Evolutionary conservation across 2,113 vertebrate species (phyloP).

Genomic region (Pangasianodon hypophthalmus): DNA sequence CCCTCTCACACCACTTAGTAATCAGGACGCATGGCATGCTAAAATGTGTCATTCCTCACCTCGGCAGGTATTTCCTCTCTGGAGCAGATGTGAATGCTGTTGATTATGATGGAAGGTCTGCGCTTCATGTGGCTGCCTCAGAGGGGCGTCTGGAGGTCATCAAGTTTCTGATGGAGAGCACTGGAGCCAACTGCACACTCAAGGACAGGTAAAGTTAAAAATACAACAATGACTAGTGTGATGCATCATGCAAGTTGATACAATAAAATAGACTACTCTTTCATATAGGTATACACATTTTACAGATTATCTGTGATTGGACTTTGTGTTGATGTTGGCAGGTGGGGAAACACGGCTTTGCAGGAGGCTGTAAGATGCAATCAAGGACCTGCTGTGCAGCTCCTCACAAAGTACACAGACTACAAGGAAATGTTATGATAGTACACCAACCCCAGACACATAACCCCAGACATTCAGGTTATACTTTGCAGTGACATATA

Average conservation of each 20-base stretch:
- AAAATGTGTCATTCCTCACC: slow-evolving; percentile 22
- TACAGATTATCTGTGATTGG: neutral
- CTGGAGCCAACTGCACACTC: slow-evolving; percentile 56
- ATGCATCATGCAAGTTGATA: neutral
- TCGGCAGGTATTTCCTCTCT: slow-evolving; percentile 68
- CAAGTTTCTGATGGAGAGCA: slow-evolving; percentile 69
- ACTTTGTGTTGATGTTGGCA: slow-evolving; percentile 45
- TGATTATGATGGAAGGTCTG: slow-evolving; percentile 71
- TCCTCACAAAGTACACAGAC: slow-evolving; percentile 60
- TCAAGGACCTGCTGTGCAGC: slow-evolving; percentile 54
- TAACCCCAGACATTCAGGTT: neutral
- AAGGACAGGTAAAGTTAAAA: slow-evolving; percentile 66
- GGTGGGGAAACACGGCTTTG: slow-evolving; percentile 70
- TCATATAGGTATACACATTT: neutral
- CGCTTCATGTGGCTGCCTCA: slow-evolving; percentile 70
- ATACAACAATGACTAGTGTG: neutral
- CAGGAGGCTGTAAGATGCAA: slow-evolving; percentile 65
- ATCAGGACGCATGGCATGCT: neutral
- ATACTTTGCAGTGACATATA: neutral
- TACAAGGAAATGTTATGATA: slow-evolving; percentile 45
- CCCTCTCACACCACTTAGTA: slow-evolving; percentile 28
- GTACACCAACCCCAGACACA: neutral
- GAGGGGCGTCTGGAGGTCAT: slow-evolving; percentile 68
- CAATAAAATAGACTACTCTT: neutral
- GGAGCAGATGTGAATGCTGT: slow-evolving; percentile 68